Conservation (phyloP, 2,797 vertebrate genomes). For the Otolemur crassicaudatus region DNA sequence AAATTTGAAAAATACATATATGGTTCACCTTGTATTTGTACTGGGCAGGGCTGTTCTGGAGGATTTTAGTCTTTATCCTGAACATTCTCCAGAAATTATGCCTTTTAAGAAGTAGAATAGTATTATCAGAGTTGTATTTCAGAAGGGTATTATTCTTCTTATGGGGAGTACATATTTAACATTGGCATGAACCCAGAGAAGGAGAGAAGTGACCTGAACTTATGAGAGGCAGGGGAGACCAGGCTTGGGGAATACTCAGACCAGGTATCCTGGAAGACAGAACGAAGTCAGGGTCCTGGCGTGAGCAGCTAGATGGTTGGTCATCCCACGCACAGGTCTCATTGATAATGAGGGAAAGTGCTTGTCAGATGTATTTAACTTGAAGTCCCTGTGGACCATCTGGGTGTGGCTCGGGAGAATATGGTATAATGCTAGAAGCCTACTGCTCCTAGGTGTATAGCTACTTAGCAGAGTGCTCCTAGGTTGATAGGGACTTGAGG, state of each 20-base stretch:
- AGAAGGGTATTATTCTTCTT: neutral
- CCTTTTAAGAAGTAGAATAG: neutral
- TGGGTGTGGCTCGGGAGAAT: neutral
- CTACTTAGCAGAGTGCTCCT: conserved; percentile 30
- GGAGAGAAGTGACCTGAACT: neutral
- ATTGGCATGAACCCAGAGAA: neutral
- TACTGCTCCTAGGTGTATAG: neutral
- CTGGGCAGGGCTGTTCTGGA: neutral
- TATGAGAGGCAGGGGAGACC: neutral
- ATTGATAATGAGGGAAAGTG: neutral
- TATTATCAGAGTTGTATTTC: neutral
- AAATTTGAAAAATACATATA: neutral
- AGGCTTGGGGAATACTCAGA: neutral
- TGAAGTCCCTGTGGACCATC: neutral
- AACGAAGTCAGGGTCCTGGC: neutral
- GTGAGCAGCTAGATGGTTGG: neutral
- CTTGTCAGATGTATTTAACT: neutral
- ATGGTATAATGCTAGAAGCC: neutral
- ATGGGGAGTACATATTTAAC: neutral
- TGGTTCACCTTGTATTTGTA: neutral
- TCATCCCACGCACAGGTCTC: neutral
- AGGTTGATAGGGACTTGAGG: conserved; percentile 25
- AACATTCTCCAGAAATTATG: neutral
- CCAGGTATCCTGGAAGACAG: neutral
- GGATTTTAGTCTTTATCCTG: neutral